A percentile compares a stretch with the other conserved stretches of the same genome.
These are phyloP conservation scores for Enoplosus armatus DNA, from an alignment of 2,797 vertebrate species.

Conservation along the genomic window DNA sequence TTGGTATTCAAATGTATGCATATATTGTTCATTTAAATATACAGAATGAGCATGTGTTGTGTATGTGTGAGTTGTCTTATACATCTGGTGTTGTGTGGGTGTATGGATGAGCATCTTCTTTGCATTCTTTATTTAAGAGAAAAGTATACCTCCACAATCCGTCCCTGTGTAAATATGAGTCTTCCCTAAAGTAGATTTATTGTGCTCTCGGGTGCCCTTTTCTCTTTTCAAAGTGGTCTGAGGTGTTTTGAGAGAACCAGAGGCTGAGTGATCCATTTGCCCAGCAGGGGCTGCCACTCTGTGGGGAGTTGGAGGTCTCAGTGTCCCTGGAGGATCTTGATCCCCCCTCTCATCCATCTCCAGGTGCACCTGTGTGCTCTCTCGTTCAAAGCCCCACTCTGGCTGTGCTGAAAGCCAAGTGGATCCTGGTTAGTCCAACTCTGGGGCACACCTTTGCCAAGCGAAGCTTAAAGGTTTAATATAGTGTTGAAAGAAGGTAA, in stretches of 20 bases:
- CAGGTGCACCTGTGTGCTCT: constrained; percentile 62
- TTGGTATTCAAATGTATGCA: constrained; percentile 22
- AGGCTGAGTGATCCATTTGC: constrained; percentile 68
- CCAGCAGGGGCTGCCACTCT: constrained; percentile 72
- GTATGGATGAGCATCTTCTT: constrained; percentile 37
- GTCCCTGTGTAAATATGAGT: constrained; percentile 52
- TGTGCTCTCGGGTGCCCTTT: constrained; percentile 41
- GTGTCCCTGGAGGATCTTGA: constrained; percentile 73
- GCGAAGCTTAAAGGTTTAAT: constrained; percentile 59
- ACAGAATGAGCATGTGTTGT: not conserved
- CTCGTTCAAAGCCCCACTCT: constrained; percentile 63
- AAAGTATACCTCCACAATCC: constrained; percentile 16
- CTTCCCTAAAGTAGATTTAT: constrained; percentile 72
- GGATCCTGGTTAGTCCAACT: constrained; percentile 63
- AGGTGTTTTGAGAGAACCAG: constrained; percentile 65
- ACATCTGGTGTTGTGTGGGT: constrained; percentile 2
- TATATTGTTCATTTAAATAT: constrained; percentile 18
- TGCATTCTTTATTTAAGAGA: constrained; percentile 40
- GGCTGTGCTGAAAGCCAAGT: constrained; percentile 66
- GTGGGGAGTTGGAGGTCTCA: constrained; percentile 75
- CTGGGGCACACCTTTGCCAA: constrained; percentile 50
- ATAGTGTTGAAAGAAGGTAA: constrained; percentile 42
- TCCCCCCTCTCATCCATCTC: constrained; percentile 74
- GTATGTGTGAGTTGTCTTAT: not conserved
- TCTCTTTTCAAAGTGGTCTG: constrained; percentile 71